phyloP scores from a whole-genome alignment of 2,888 invertebrate species.

The Sinhomidia bicolor region DNA sequence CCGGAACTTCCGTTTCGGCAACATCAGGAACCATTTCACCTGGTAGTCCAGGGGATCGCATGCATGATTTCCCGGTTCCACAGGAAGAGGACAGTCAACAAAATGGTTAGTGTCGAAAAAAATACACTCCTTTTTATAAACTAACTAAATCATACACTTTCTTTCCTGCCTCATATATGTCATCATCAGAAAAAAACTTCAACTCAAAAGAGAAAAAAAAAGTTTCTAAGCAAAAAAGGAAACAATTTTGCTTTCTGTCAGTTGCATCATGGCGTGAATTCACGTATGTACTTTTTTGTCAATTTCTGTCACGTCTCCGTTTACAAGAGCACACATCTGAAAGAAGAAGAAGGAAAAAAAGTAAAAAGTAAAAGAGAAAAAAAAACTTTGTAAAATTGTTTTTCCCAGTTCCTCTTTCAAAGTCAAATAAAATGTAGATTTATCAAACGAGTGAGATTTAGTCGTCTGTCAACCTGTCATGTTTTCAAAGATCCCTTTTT shows the following conservation, averaged over 20 bases:
- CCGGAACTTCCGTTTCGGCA: constrained; percentile 77
- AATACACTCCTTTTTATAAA: not conserved
- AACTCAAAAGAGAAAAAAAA: too few species aligned
- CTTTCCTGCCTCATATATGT: not conserved
- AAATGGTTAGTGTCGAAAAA: constrained; percentile 59
- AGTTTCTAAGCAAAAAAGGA: too few species aligned
- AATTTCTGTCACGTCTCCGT: too few species aligned
- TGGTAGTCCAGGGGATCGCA: constrained; percentile 74
- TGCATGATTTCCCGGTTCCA: constrained; percentile 72
- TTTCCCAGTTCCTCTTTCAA: not conserved
- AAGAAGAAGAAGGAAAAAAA: too few species aligned
- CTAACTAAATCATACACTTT: not conserved
- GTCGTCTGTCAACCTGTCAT: constrained; percentile 40
- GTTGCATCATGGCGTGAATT: too few species aligned
- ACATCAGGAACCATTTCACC: constrained; percentile 77
- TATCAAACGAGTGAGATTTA: constrained; percentile 1
- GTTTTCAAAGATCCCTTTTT: constrained; percentile 9
- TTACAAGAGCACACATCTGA: too few species aligned
- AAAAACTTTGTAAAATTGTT: too few species aligned
- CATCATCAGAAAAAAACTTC: not conserved
- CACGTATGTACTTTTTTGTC: too few species aligned
- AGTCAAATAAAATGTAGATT: constrained; percentile 9
- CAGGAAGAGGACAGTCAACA: constrained; percentile 70
- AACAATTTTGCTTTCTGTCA: too few species aligned
- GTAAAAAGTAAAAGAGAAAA: too few species aligned